These are phyloP conservation scores for Hafferia zeledoni DNA, from an alignment of 2,797 vertebrate species.

Conservation along the genomic window DNA sequence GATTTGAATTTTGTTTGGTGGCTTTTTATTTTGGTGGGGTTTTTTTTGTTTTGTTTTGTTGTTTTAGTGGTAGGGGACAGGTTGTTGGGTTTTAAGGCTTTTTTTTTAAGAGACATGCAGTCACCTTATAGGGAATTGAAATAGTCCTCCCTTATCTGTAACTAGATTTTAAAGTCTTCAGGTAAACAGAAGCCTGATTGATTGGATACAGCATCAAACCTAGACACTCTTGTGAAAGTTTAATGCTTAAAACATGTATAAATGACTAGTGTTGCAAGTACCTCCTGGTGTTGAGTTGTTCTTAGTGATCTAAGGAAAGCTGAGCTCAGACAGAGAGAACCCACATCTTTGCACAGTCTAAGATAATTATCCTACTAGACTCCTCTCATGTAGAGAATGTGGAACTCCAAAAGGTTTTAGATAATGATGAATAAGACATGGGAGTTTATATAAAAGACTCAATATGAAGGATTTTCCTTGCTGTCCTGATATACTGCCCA, in stretches of 20 bases:
- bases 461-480: background rate
- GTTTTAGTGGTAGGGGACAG: accelerated
- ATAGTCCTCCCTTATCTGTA: background rate
- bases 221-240: background rate
- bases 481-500: background rate
- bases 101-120: background rate
- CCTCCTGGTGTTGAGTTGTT: background rate
- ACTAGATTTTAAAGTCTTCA: background rate
- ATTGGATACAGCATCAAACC: background rate
- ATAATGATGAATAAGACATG: background rate
- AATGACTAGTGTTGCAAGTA: background rate
- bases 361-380: background rate
- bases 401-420: background rate
- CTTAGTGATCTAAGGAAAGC: background rate
- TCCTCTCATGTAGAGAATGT: background rate
- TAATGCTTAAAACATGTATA: background rate
- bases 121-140: background rate
- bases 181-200: background rate
- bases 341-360: background rate
- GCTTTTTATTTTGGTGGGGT: background rate
- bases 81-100: background rate
- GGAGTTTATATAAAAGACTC: background rate
- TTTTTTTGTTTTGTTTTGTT: background rate
- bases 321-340: background rate
- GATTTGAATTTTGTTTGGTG: background rate